Conservation (phyloP, 2,113 vertebrate genomes). For the Psephotus haematonotus region DNA sequence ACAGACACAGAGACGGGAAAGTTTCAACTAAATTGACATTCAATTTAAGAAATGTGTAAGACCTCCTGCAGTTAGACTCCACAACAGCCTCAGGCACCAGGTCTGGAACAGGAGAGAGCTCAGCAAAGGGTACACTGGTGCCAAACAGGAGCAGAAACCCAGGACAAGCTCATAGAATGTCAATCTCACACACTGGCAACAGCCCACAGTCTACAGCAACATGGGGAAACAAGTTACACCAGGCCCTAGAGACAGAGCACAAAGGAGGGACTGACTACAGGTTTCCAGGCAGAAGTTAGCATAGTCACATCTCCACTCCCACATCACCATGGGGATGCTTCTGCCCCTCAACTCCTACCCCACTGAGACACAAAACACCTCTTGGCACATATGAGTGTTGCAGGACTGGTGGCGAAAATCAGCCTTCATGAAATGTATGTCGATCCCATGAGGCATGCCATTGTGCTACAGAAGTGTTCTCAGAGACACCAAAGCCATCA, state of each 20-base stretch:
- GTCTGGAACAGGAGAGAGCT: background rate
- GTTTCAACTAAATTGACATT: background rate
- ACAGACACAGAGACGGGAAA: background rate
- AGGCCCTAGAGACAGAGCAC: background rate
- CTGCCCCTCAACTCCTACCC: background rate
- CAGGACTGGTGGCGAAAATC: background rate
- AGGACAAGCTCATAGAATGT: background rate
- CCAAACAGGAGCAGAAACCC: background rate
- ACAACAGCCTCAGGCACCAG: background rate
- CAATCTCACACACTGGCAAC: background rate
- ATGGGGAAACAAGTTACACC: background rate
- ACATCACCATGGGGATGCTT: background rate
- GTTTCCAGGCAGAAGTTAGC: background rate
- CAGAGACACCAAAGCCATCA: background rate
- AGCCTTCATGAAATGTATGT: background rate
- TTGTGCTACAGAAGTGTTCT: background rate
- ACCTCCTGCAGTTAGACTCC: background rate
- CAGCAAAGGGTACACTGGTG: background rate
- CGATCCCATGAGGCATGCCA: rapidly evolving
- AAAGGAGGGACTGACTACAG: background rate
- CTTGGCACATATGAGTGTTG: background rate
- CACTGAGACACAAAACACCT: background rate
- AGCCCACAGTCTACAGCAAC: rapidly evolving
- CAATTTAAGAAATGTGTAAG: background rate
- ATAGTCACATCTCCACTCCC: background rate